phyloP scores from a whole-genome alignment of 2,113 vertebrate genomes.

The Pithys albifrons region DNA sequence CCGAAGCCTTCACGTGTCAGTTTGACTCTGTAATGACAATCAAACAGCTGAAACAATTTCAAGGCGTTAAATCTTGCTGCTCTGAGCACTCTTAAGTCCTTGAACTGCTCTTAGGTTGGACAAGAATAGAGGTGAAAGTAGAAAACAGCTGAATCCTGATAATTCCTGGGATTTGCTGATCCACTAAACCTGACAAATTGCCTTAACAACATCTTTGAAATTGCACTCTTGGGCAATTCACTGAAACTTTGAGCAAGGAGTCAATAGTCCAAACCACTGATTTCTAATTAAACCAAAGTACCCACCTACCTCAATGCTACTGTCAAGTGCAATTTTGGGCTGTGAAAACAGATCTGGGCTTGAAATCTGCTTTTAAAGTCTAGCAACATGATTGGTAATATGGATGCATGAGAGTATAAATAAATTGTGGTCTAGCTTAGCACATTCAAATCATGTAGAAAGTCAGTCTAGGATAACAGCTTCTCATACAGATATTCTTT shows the following conservation, averaged over 20 bases:
- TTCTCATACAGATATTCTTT: background rate
- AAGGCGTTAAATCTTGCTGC: fast-evolving
- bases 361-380: conserved; percentile 1
- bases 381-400: background rate
- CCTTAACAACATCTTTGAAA: conserved; percentile 11
- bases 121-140: conserved; percentile 51
- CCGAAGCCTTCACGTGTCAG: background rate
- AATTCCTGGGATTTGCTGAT: conserved; percentile 63
- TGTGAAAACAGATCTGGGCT: background rate
- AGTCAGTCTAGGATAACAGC: background rate
- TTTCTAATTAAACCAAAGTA: conserved; percentile 49
- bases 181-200: conserved; percentile 46
- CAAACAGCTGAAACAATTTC: background rate
- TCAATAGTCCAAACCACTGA: conserved; percentile 57
- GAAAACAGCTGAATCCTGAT: conserved; percentile 50
- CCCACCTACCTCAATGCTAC: background rate
- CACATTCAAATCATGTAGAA: background rate
- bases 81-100: background rate
- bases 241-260: conserved; percentile 51
- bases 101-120: conserved; percentile 1
- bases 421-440: background rate
- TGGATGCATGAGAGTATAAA: background rate
- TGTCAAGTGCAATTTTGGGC: background rate
- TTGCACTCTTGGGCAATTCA: background rate
- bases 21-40: background rate